Base-by-base conservation (phyloP, 2,113 vertebrate genomes). In the Tachysurus vachellii region DNA sequence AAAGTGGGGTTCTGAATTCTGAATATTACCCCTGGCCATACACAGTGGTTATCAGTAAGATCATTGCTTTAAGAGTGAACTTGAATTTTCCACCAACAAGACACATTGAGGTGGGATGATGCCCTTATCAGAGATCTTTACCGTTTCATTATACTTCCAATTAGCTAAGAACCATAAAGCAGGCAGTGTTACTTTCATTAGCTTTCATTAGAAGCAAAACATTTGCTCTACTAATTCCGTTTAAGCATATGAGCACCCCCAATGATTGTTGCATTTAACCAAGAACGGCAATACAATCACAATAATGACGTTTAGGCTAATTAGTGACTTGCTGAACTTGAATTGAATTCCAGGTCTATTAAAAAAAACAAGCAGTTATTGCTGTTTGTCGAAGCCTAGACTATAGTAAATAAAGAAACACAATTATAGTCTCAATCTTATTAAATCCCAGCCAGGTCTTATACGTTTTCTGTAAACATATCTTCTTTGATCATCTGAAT, bases 91-190 rank as follows among this genome's bases (percentile, higher is more conserved):
- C 36, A 56, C 21, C 64, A 21, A 54, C 13, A 59, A 80, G 28
- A 31, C 28, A 57, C 17, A 31, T 21, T 80, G 17, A 80, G 77
- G 77, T 57, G 17, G 9, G 28, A 57, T 57, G 17, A 57, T 57
- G 50, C 57, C 1, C 9, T 47, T 28, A 64, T 85, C 21, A 82
- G 61, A 83, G 50, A 80, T 68, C 54, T 70, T 59, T 62, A 57
- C 23, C 62, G 79, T 87, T 87, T 85, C 71, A 89, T 88, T 88
- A 88, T n/a, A 73, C 42, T 86, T 80, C n/a, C 57, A 76, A 86
- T 86, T 86, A 89, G 54, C 54, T 76, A 88, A 85, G 19, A 84
- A 84, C 31, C 31, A 59, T 42, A 84, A 75, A 59, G 54, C 68
- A 73, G 13, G 50, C 68, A 11, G 13, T 75, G 31, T 56, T 73